Percentiles rank a stretch among this genome's conserved stretches.
Conservation (phyloP, 2,888 invertebrate genomes). For the Drosophila nigricruria region DNA sequence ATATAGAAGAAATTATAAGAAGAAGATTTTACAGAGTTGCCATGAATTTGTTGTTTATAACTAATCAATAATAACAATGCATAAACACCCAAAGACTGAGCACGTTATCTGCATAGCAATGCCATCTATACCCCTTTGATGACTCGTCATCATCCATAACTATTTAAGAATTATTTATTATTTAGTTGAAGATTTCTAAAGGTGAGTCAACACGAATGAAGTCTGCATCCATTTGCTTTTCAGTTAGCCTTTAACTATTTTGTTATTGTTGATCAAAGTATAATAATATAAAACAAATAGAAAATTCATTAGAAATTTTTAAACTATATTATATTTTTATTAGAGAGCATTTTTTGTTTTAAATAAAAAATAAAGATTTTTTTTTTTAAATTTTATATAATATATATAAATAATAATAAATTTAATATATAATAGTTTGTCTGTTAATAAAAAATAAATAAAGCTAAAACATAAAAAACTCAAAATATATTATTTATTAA, state of each 20-base stretch:
- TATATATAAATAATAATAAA: too few relatives aligned
- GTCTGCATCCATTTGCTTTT: background rate
- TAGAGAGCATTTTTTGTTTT: background rate
- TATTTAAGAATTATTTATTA: too few relatives aligned
- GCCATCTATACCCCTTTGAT: too few relatives aligned
- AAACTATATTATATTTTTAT: background rate
- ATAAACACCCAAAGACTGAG: too few relatives aligned
- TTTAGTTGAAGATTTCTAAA: background rate
- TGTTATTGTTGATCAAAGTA: background rate
- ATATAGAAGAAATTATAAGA: background rate
- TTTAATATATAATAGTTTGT: too few relatives aligned
- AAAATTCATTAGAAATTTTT: background rate
- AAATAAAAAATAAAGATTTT: background rate
- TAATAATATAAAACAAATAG: background rate
- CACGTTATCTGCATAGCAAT: too few relatives aligned
- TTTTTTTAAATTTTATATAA: background rate
- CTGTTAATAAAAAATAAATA: too few relatives aligned
- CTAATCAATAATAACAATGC: background rate
- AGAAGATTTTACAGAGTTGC: background rate
- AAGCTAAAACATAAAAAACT: background rate
- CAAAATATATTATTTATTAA: background rate
- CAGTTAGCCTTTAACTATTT: too few relatives aligned
- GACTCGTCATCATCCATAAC: background rate
- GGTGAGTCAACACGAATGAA: background rate
- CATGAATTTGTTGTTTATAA: background rate